These are phyloP conservation scores for Mesocentrotus franciscanus DNA, from an alignment of 53 echinoderm and acorn worm species.

Conservation along the genomic window DNA sequence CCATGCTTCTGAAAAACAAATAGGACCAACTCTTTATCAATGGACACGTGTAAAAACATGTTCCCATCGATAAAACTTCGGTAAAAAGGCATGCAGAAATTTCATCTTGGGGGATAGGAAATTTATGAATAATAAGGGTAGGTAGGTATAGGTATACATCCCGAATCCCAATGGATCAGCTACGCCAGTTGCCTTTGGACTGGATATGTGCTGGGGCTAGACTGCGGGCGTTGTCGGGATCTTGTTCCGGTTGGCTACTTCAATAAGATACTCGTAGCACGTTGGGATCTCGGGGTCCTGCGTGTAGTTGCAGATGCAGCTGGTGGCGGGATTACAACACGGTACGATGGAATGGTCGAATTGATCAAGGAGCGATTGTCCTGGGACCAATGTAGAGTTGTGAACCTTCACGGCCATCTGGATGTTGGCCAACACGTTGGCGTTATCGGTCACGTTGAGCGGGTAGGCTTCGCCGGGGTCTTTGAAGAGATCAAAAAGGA, in stretches of 20 bases:
- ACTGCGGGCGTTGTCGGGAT: background rate
- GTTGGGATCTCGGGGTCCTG: constrained; percentile 35
- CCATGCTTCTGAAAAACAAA: background rate
- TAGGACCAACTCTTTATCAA: too few species aligned
- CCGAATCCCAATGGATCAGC: background rate
- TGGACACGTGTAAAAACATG: background rate
- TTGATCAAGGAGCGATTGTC: constrained; percentile 67
- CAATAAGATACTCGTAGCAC: constrained; percentile 31
- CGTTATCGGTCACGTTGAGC: constrained; percentile 19
- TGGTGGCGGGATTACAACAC: constrained; percentile 71
- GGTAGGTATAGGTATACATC: too few species aligned
- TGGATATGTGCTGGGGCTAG: background rate
- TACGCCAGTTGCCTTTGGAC: background rate
- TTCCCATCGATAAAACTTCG: too few species aligned
- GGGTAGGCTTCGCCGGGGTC: constrained; percentile 87
- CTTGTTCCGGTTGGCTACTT: background rate
- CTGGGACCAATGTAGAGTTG: constrained; percentile 63
- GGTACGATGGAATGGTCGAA: constrained; percentile 39
- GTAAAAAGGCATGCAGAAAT: too few species aligned
- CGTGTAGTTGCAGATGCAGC: constrained; percentile 65
- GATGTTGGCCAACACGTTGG: constrained; percentile 61
- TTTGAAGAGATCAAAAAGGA: constrained; percentile 75
- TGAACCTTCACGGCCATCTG: constrained; percentile 61
- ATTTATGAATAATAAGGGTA: too few species aligned
- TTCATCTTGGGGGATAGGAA: too few species aligned